Percentiles rank a stretch among this genome's conserved stretches.
These are phyloP conservation scores for Lonchura striata DNA, from an alignment of 2,113 vertebrate species.

Conservation along the genomic window DNA sequence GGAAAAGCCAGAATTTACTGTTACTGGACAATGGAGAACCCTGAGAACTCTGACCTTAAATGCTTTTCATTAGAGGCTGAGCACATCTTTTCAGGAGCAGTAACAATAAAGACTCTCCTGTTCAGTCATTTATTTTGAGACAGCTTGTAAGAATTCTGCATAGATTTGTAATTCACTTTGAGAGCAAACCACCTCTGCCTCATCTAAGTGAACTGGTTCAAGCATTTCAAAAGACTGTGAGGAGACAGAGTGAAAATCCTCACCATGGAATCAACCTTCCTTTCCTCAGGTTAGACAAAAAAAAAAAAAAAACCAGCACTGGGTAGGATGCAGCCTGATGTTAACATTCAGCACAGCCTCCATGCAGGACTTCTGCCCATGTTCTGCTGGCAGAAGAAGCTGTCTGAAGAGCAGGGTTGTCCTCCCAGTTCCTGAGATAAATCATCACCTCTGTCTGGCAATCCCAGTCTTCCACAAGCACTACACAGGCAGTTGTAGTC, in stretches of 20 bases:
- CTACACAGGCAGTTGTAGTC: not conserved
- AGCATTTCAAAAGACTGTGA: not conserved
- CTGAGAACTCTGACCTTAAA: conserved; percentile 8
- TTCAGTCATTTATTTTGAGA: not conserved
- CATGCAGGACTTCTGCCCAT: not conserved
- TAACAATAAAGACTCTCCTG: not conserved
- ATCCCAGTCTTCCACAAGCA: not conserved
- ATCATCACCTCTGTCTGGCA: not conserved
- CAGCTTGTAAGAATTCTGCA: not conserved
- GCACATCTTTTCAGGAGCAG: not conserved
- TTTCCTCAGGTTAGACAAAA: not conserved
- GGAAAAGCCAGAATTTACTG: conserved; percentile 28
- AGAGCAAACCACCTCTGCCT: not conserved
- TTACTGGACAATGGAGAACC: not conserved
- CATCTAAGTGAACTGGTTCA: not conserved
- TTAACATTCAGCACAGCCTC: not conserved
- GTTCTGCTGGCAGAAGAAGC: not conserved
- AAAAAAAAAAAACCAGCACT: not conserved
- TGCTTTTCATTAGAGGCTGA: not conserved
- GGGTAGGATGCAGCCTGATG: not conserved
- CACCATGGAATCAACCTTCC: not conserved
- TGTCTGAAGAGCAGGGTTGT: not conserved
- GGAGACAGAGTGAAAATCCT: not conserved
- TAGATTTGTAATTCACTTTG: not conserved
- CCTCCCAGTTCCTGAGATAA: not conserved